phyloP scores from a whole-genome alignment of 1,140 invertebrate genomes.

The Caenorhabditis remanei region DNA sequence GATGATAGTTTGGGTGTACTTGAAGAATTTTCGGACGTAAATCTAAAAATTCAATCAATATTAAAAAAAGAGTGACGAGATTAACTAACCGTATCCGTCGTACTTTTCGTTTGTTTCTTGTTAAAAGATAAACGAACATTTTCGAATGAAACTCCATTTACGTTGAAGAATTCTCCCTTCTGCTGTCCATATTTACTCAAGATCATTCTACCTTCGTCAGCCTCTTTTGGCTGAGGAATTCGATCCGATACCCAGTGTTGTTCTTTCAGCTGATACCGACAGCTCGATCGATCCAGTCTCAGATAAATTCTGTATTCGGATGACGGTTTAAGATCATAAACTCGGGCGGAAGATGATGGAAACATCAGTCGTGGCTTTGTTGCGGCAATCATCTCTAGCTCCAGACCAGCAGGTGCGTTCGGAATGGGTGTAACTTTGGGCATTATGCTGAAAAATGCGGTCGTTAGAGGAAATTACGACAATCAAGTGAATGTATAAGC shows the following conservation, averaged over 20 bases:
- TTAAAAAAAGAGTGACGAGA: no score
- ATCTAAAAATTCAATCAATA: background rate
- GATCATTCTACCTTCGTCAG: background rate
- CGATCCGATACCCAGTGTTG: background rate
- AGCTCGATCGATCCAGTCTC: background rate
- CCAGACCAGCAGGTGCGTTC: background rate
- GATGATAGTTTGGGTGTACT: background rate
- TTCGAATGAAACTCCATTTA: background rate
- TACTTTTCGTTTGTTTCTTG: background rate
- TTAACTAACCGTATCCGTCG: background rate
- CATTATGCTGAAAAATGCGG: background rate
- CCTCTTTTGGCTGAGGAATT: background rate
- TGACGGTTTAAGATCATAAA: background rate
- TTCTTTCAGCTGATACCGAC: background rate
- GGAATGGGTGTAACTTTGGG: background rate
- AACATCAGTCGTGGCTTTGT: background rate
- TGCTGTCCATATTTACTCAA: background rate
- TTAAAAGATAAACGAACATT: background rate
- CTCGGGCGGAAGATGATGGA: background rate
- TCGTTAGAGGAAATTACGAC: no score
- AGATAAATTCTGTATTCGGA: background rate
- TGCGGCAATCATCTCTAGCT: conserved; percentile 1
- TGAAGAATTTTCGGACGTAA: conserved; percentile 7
- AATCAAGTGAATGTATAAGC: no score
- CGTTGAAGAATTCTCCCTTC: background rate